Conservation (phyloP, 2,797 vertebrate genomes). For the Enteromius paludinosus region DNA sequence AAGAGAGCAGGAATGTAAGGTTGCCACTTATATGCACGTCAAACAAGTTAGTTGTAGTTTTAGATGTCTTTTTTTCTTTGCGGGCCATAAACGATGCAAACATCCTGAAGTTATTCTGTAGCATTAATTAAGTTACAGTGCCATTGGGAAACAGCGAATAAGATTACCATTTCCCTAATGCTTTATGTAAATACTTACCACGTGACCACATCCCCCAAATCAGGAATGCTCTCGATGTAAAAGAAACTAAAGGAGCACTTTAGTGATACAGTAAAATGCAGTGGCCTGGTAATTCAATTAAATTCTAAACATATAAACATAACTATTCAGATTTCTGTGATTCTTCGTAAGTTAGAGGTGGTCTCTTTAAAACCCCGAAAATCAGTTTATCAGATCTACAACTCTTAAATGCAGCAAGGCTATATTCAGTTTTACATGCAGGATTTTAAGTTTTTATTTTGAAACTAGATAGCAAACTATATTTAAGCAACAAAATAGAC, state of each 20-base stretch:
- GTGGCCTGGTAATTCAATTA: background rate
- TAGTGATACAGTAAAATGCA: background rate
- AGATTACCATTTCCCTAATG: background rate
- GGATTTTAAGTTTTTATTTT: background rate
- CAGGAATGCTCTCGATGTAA: background rate
- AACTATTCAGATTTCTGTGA: background rate
- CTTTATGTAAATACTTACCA: background rate
- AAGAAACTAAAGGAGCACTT: background rate
- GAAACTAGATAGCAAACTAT: background rate
- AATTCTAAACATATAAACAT: background rate
- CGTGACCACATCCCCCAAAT: background rate
- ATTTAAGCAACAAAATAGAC: too few relatives aligned
- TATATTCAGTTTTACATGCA: background rate
- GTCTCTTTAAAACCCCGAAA: background rate
- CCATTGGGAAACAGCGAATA: background rate
- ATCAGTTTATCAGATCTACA: background rate
- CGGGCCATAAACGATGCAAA: background rate
- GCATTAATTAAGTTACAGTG: background rate
- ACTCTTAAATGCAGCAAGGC: background rate
- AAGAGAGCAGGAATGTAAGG: background rate
- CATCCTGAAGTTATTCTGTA: background rate
- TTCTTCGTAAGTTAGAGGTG: background rate
- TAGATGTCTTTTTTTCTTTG: too few relatives aligned
- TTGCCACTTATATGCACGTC: background rate
- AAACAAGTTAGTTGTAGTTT: too few relatives aligned